Evolutionary conservation across 53 echinoderm and acorn worm species (phyloP).

Genomic region (Glandiceps talaboti): DNA sequence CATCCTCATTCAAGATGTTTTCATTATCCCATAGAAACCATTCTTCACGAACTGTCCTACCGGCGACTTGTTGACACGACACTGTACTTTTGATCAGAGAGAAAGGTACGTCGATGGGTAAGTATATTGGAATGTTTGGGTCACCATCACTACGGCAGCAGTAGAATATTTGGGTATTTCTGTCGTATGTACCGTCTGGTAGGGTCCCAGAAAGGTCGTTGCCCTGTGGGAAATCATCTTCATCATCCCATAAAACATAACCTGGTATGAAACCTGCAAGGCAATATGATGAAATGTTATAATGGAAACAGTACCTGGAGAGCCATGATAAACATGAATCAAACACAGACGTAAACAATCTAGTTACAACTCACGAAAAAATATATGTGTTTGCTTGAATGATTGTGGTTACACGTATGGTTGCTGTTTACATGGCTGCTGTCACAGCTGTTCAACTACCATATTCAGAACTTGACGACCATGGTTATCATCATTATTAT

Average conservation of each 20-base stretch:
- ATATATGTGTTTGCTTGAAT: no score
- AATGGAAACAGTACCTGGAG: no score
- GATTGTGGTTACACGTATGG: no score
- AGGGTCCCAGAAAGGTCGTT: slow-evolving; percentile 24
- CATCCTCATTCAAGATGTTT: slow-evolving; percentile 13
- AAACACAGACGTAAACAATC: no score
- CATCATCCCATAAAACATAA: slow-evolving; percentile 40
- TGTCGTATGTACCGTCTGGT: slow-evolving; percentile 26
- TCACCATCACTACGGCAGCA: slow-evolving; percentile 36
- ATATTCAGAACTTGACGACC: no score
- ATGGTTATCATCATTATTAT: no score
- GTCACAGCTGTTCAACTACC: no score
- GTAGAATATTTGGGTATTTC: slow-evolving; percentile 34
- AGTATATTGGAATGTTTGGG: slow-evolving; percentile 10
- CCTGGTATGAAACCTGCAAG: slow-evolving; percentile 30
- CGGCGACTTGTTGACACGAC: slow-evolving; percentile 16
- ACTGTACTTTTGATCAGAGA: slow-evolving; percentile 25
- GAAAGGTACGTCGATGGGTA: slow-evolving; percentile 25
- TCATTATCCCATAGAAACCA: slow-evolving; percentile 33
- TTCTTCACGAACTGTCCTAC: slow-evolving; percentile 3
- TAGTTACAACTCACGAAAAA: no score
- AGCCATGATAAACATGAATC: no score
- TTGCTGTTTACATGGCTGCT: no score
- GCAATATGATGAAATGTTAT: no score
- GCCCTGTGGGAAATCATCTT: slow-evolving; percentile 16